Evolutionary conservation across 64 coral and sea anemone species (phyloP).

Genomic region (Actinia tenebrosa): DNA sequence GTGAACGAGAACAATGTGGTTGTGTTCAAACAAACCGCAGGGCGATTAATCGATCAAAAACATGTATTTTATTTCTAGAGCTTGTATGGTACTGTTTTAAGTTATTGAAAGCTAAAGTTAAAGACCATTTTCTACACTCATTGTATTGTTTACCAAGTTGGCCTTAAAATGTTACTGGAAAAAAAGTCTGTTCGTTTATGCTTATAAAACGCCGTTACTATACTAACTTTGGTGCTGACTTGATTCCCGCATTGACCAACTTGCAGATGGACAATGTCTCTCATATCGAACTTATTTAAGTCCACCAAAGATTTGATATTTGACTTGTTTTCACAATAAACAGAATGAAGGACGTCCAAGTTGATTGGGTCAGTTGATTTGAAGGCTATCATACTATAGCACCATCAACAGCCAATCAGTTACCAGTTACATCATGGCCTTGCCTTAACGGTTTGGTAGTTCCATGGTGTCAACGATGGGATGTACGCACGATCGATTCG

Average conservation of each 20-base stretch:
- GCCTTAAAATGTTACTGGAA: neutral
- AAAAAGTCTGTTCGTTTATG: neutral
- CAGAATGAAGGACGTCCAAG: neutral
- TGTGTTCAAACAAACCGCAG: no score
- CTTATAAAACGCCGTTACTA: neutral
- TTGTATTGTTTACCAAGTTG: no score
- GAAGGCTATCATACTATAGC: neutral
- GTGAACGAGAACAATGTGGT: neutral
- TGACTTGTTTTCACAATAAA: neutral
- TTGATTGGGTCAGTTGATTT: neutral
- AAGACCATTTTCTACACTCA: no score
- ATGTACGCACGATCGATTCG: neutral
- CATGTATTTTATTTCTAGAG: no score
- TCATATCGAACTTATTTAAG: constrained; percentile 26
- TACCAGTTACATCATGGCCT: neutral
- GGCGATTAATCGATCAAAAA: no score
- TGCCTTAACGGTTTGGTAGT: neutral
- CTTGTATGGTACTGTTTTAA: no score
- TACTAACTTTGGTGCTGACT: constrained; percentile 73
- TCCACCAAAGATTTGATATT: neutral
- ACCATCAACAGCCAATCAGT: neutral
- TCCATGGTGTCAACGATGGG: neutral
- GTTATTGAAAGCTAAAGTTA: no score
- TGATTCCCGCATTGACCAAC: constrained; percentile 92
- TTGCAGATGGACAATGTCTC: constrained; percentile 91